These are phyloP conservation scores for Lycocorax pyrrhopterus DNA, from an alignment of 2,113 vertebrate species.

Conservation along the genomic window DNA sequence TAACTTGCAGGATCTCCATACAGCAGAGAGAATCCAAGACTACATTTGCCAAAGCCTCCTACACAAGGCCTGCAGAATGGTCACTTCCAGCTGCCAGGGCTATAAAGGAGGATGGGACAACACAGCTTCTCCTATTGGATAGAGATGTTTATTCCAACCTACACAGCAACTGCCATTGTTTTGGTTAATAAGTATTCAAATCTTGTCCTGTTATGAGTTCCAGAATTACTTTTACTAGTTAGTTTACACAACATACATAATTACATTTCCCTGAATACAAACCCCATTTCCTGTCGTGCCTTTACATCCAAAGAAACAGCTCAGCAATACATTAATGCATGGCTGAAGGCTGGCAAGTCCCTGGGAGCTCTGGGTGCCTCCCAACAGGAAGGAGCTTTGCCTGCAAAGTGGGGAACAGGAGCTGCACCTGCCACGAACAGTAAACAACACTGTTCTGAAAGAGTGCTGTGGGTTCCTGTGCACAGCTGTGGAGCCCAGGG, in stretches of 20 bases:
- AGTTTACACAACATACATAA: conserved; percentile 49
- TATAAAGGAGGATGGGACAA: neutral
- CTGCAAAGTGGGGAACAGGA: neutral
- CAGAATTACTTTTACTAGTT: neutral
- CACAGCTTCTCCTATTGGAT: neutral
- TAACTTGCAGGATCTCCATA: neutral
- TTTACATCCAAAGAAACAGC: neutral
- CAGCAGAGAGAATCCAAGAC: neutral
- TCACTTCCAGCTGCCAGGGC: neutral
- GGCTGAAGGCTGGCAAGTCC: neutral
- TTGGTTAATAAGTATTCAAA: conserved; percentile 31
- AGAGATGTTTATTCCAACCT: neutral
- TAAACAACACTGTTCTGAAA: neutral
- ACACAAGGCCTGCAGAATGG: neutral
- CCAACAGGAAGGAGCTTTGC: neutral
- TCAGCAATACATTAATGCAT: neutral
- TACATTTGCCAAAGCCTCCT: neutral
- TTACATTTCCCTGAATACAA: conserved; percentile 35
- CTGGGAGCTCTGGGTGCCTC: neutral
- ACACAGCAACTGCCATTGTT: neutral
- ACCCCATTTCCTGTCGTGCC: neutral
- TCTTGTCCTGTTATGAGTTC: conserved; percentile 2
- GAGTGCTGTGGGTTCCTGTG: neutral
- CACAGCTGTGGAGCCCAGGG: conserved; percentile 8
- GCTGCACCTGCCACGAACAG: neutral